Evolutionary conservation across 1,140 invertebrate genomes (phyloP), one percentile per base, ranked within the genome.

Genomic region (Drosophila nannoptera): DNA sequence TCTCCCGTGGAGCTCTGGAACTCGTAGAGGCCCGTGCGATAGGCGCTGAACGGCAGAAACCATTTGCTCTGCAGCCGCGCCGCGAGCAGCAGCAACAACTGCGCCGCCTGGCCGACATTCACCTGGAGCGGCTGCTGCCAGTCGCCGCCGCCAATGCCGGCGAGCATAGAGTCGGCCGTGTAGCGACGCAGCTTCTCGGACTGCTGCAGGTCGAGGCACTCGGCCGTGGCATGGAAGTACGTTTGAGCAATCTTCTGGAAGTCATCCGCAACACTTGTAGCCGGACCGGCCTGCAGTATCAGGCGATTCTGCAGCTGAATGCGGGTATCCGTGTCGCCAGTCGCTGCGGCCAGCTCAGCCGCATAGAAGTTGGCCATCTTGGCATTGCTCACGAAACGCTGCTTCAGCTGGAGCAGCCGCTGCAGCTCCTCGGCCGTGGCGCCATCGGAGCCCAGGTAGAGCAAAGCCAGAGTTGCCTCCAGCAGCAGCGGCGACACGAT

Each of bases 341-440:
- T 77, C 4, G 73, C 73, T 2, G 68, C 70, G 2, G 64, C 68
- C 29, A 88, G 38, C 36, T 82, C 73, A 0, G 68, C 56, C 9
- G 87, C 87, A 75, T 69, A 88, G 40, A 74, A 88, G 29, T 86
- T 88, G 14, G 87, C 87, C 87, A 89, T 88, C 70, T 89, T 89
- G n/a, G 84, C 84, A 58, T 89, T 89, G 62, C 74, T 89, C n/a
- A 70, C 50, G 35, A 83, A 88, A 11, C 84, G 87, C 12, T 87
- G 49, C 64, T 86, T 75, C 9, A 89, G 48, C 29, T 84, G 36
- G 38, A 89, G 14, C 9, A 71, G 22, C 0, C 62, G 60, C 43
- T 88, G 72, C 35, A 89, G n/a, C 12, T 88, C 78, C 42, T 78
- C 84, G 5, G 87, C 87, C 0, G 87, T 88, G 46, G 70, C 61